phyloP scores from a whole-genome alignment of 1,140 invertebrate genomes.

The Acromyrmex charruanus region DNA sequence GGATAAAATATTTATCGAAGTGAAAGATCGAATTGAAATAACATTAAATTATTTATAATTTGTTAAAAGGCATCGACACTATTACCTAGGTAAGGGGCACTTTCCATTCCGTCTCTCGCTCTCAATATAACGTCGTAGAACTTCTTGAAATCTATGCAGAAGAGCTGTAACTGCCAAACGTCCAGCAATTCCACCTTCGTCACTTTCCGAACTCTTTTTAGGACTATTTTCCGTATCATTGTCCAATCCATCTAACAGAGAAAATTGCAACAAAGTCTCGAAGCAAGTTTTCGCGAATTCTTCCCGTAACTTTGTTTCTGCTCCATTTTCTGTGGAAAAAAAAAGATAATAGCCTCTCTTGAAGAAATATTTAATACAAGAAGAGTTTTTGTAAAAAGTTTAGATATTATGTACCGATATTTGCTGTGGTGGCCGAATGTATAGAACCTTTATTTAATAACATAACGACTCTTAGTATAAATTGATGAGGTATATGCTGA shows the following conservation, averaged over 20 bases:
- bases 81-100: constrained; percentile 95
- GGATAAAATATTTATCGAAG: background rate
- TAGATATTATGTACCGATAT: constrained; percentile 84
- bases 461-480: constrained; percentile 95
- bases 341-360: background rate
- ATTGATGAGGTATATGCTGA: constrained; percentile 93
- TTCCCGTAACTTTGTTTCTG: constrained; percentile 94
- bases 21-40: background rate
- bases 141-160: constrained; percentile 96
- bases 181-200: constrained; percentile 91
- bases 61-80: constrained; percentile 37
- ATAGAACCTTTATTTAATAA: constrained; percentile 97
- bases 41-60: background rate
- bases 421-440: constrained; percentile 92
- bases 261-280: constrained; percentile 98
- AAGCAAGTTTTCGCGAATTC: constrained; percentile 99
- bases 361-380: constrained; percentile 14
- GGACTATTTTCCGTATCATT: constrained; percentile 85
- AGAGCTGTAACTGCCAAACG: constrained; percentile 96
- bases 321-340: constrained; percentile 88
- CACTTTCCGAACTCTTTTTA: constrained; percentile 79
- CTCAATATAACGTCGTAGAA: constrained; percentile 95
- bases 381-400: background rate
- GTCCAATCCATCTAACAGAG: constrained; percentile 90
- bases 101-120: constrained; percentile 96